Evolutionary conservation across 2,797 vertebrate genomes (phyloP).

Genomic region (Sphenodon punctatus): DNA sequence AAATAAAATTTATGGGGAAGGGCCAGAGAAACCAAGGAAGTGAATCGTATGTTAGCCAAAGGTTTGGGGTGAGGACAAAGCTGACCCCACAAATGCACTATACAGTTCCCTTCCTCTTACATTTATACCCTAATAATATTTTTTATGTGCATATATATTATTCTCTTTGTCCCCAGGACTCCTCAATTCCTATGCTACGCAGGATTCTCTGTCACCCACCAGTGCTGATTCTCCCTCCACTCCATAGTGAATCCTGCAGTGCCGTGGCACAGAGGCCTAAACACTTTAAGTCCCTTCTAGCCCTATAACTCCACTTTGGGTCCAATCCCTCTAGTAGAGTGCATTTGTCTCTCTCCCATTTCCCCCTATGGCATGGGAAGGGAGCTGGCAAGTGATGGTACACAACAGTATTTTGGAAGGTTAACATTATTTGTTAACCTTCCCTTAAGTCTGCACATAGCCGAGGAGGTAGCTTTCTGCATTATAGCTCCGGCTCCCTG

Average conservation of each 20-base stretch:
- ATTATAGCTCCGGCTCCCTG: no score
- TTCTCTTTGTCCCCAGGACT: background rate
- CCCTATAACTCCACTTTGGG: background rate
- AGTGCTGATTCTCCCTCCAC: background rate
- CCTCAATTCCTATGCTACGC: no score
- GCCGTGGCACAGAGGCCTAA: no score
- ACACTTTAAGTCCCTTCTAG: no score
- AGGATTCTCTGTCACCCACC: background rate
- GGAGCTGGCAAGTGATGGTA: no score
- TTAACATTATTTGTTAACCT: no score
- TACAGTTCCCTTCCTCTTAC: background rate
- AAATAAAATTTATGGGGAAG: background rate
- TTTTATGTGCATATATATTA: background rate
- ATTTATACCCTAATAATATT: background rate
- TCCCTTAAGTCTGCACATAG: no score
- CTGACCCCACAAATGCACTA: background rate
- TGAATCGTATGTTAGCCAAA: background rate
- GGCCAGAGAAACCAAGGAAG: background rate
- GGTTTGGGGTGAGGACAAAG: background rate
- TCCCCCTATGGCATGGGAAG: no score
- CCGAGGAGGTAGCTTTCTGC: no score
- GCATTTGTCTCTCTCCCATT: background rate
- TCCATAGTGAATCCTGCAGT: fast-evolving
- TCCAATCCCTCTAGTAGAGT: background rate
- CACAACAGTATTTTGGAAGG: no score